Conservation (phyloP, 2,888 invertebrate genomes). For the Saturnia japonica region DNA sequence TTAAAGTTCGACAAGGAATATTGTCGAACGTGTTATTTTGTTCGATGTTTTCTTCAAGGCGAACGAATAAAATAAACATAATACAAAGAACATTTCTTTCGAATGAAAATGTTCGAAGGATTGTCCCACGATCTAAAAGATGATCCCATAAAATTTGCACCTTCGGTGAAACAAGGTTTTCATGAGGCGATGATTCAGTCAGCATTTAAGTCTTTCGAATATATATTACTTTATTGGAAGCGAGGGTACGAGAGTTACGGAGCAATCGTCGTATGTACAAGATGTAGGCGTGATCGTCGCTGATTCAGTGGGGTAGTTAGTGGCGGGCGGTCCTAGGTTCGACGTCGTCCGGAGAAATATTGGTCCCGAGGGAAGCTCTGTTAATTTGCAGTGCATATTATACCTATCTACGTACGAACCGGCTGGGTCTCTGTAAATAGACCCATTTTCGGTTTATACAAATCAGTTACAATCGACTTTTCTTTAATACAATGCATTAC, state of each 20-base stretch:
- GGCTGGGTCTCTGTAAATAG: constrained; percentile 48
- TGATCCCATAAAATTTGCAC: constrained; percentile 38
- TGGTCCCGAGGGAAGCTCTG: constrained; percentile 75
- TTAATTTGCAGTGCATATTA: constrained; percentile 77
- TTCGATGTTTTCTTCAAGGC: neutral
- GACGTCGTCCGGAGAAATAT: constrained; percentile 78
- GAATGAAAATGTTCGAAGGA: constrained; percentile 20
- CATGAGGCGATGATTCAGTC: constrained; percentile 41
- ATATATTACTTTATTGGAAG: constrained; percentile 72
- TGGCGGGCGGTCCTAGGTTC: constrained; percentile 77
- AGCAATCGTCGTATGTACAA: constrained; percentile 79
- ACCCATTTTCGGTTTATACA: constrained; percentile 44
- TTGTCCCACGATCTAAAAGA: constrained; percentile 30
- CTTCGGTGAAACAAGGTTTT: constrained; percentile 47
- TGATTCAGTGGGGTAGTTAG: constrained; percentile 81
- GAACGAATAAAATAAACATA: neutral
- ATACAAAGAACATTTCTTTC: neutral
- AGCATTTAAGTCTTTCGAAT: constrained; percentile 64
- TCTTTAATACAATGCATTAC: neutral
- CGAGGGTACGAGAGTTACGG: constrained; percentile 68
- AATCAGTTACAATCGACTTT: constrained; percentile 12
- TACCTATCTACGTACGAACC: constrained; percentile 41
- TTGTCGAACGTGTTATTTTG: neutral
- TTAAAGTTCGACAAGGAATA: neutral
- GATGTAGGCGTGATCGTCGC: constrained; percentile 81